These are phyloP conservation scores for Bergia puertoricense DNA, from an alignment of 92 coral and sea anemone species.

Conservation along the genomic window DNA sequence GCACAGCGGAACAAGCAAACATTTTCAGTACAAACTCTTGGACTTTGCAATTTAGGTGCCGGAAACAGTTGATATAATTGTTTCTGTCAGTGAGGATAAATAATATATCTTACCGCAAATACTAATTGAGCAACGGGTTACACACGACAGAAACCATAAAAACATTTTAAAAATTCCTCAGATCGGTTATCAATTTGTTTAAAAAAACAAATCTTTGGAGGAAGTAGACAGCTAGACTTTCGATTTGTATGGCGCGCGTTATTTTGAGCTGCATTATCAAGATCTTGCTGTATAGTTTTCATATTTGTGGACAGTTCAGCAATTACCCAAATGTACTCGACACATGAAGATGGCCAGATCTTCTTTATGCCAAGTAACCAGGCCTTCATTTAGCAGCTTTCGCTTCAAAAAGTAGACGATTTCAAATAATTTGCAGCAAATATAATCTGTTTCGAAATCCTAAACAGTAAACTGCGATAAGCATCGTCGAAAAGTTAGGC, in stretches of 20 bases:
- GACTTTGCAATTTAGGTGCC: constrained; percentile 11
- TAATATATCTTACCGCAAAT: constrained; percentile 16
- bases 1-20: not conserved
- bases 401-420: not conserved
- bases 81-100: constrained; percentile 36
- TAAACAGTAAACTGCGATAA: not conserved
- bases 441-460: no score
- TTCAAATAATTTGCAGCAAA: not conserved
- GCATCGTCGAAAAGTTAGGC: not conserved
- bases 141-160: constrained; percentile 38
- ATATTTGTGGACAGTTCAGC: not conserved
- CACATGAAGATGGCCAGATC: constrained; percentile 21
- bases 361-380: not conserved
- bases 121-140: not conserved
- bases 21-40: constrained; percentile 1
- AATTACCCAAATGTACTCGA: not conserved
- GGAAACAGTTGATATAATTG: constrained; percentile 46
- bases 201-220: constrained; percentile 43
- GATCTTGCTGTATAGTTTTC: not conserved
- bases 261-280: constrained; percentile 20
- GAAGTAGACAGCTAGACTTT: constrained; percentile 39
- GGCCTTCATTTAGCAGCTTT: not conserved
- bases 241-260: constrained; percentile 17
- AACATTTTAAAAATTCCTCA: constrained; percentile 28
- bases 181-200: constrained; percentile 34